Evolutionary conservation across 1,140 invertebrate genomes (phyloP), one percentile per base, ranked within the genome.

Genomic region (Brachionus calyciflorus): DNA sequence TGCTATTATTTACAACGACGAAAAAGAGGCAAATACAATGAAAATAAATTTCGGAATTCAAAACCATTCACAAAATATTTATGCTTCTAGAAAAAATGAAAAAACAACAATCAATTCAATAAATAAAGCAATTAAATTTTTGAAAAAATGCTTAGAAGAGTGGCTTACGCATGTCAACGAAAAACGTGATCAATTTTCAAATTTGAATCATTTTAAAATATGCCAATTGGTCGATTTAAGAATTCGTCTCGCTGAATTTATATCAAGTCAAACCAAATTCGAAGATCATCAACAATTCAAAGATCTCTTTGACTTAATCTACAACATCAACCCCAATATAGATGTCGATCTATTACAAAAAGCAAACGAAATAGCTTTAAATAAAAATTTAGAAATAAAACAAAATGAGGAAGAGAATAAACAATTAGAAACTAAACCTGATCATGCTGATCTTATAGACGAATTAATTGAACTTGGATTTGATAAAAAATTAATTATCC

Each of bases 221-320:
- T 79, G 81, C 24, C 82, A 83, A 69, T 77, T 82, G 55, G 81
- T 83, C 0, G 79, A 82, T 26, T 79, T 83, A 9, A 79, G 81
- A 55, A 68, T 78, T 77, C 79, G 82, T 26, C 57, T 83, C 19
- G 79, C 81, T 7, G n/a, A 53, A 3, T 77, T 69, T 41, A 53
- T 68, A 26, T 46, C 33, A 30, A 28, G 26, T 12, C 30, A 40
- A 78, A 5, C 53, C 2, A 9, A 79, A 79, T 63, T 24, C 79
- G 3, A 78, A 78, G 4, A 70, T 65, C 10, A 77, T 75, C 46
- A 24, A 37, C 19, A 55, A 21, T n/a, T 28, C 9, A 63, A 28
- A 24, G 70, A 79, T 14, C 44, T 78, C 0, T 68, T 73, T 3
- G 51, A 78, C 14, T 41, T 70, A 2, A 78, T 82, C 3, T 81